Conservation (phyloP, 2,888 invertebrate species). For the Brachypalpus laphriformis region DNA sequence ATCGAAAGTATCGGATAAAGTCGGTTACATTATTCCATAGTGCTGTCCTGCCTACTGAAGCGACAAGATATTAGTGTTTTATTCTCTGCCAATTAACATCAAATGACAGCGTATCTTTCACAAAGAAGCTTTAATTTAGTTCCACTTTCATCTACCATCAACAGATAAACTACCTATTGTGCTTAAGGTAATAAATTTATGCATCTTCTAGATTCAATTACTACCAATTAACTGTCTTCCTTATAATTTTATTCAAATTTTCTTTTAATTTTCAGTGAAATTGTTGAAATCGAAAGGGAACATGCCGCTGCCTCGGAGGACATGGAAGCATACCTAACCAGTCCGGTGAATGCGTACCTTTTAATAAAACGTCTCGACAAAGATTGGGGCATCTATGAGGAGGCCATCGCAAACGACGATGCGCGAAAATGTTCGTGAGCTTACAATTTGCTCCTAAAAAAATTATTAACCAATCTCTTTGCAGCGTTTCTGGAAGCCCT, state of each 20-base stretch:
- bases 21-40: no score
- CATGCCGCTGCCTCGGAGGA: constrained; percentile 90
- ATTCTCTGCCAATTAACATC: no score
- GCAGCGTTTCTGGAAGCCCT: constrained; percentile 90
- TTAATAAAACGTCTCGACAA: constrained; percentile 96
- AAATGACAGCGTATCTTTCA: no score
- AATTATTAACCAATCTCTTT: constrained; percentile 69
- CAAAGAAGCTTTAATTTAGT: no score
- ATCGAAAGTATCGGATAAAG: no score
- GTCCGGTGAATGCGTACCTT: constrained; percentile 97
- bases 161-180: no score
- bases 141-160: no score
- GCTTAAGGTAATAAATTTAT: no score
- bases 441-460: not conserved
- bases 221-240: no score
- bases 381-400: constrained; percentile 93
- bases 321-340: constrained; percentile 91
- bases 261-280: constrained; percentile 79
- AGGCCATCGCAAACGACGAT: constrained; percentile 87
- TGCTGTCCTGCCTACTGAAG: no score
- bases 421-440: constrained; percentile 83
- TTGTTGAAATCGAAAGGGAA: constrained; percentile 88
- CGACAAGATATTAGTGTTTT: no score
- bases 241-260: not conserved
- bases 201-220: no score